These are phyloP conservation scores for Drosophila kurseongensis DNA, from an alignment of 1,140 invertebrate genomes.

Conservation along the genomic window DNA sequence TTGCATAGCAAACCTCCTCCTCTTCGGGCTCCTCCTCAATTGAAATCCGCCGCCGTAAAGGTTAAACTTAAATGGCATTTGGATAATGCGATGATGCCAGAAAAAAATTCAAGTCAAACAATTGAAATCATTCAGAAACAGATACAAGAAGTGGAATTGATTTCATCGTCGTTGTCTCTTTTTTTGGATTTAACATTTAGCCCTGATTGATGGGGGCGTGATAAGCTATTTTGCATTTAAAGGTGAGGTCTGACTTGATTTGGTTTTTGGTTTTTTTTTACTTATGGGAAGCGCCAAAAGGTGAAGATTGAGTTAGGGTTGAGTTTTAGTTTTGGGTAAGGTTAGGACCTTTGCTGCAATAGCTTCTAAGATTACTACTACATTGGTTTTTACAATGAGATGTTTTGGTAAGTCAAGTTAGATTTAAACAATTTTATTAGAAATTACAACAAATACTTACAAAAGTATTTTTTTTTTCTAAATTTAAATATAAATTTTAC, in stretches of 20 bases:
- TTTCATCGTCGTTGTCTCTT: conserved; percentile 29
- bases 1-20: conserved; percentile 61
- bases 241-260: conserved; percentile 50
- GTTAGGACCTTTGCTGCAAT: background rate
- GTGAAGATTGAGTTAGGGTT: conserved; percentile 17
- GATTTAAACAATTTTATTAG: too few species aligned
- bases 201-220: conserved; percentile 60
- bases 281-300: conserved; percentile 39
- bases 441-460: background rate
- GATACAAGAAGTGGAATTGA: conserved; percentile 51
- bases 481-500: too few species aligned
- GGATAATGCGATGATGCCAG: conserved; percentile 70
- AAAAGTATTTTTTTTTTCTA: background rate
- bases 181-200: conserved; percentile 50
- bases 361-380: conserved; percentile 1
- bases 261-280: conserved; percentile 10
- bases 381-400: too few species aligned
- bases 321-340: background rate
- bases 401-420: too few species aligned
- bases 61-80: conserved; percentile 80
- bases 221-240: conserved; percentile 60
- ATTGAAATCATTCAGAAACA: conserved; percentile 53
- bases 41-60: conserved; percentile 60
- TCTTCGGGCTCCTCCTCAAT: conserved; percentile 40
- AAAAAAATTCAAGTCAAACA: conserved; percentile 60